Base-by-base conservation (phyloP, 1,140 invertebrate genomes). In the honey bee (Apis mellifera) region DNA sequence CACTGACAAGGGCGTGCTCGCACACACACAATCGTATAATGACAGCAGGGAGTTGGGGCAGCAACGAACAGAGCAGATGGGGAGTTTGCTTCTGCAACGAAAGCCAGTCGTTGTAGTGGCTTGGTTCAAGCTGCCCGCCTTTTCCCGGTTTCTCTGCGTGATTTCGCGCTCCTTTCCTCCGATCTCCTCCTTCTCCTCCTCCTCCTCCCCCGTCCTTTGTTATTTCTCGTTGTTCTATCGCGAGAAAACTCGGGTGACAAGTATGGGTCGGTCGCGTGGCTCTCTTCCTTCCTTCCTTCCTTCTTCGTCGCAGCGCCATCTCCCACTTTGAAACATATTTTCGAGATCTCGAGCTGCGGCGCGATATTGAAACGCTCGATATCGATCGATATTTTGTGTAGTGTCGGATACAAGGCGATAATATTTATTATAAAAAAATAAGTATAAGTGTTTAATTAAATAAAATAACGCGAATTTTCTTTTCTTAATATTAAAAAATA, bases 61-160 rank as follows among this genome's bases (percentile, higher is more conserved):
- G 60, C 81, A 79, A 86, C 72, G 79, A 68, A 76, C 80, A 81
- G 79, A 92, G 91, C 91, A 91, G 92, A 90, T 90, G 89, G 89
- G 89, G 88, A 89, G 90, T 90, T 88, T 90, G 90, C 83, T 87
- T 90, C 85, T 86, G 88, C 84, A 90, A 85, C 85, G 89, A 84
- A 76, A 84, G 83, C 90, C 92, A 93, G 93, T 93, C 93, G 91
- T 92, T 88, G 87, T 87, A 90, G 83, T 76, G 90, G 91, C 93
- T 92, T 92, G 89, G 91, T 89, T 90, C 90, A 89, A 81, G 87
- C 92, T 89, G 89, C 92, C 89, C 91, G 90, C 87, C 85, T 91
- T 91, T 91, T 89, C 85, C 81, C 80, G 76, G 65, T 60, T 68
- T 65, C 85, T 89, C 89, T 80, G 79, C 83, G 82, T 71, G 65